A percentile compares a stretch with the other conserved stretches of the same genome.
These are phyloP conservation scores for Porites australiensis DNA, from an alignment of 64 coral and sea anemone species.

Conservation along the genomic window DNA sequence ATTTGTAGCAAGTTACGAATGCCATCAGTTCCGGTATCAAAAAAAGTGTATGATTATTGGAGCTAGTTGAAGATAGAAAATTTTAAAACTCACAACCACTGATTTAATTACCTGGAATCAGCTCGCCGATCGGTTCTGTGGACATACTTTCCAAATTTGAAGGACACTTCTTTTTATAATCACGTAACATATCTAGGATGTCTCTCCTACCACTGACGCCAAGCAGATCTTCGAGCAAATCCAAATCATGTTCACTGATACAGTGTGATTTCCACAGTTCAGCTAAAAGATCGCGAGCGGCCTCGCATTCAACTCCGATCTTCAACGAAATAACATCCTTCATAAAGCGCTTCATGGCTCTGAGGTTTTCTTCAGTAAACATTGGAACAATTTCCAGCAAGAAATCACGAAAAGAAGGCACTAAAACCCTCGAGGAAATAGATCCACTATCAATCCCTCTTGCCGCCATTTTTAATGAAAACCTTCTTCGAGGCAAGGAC, in stretches of 20 bases:
- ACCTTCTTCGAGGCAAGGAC: too few relatives aligned
- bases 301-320: conserved; percentile 18
- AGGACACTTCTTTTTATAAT: conserved; percentile 63
- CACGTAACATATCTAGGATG: conserved; percentile 26
- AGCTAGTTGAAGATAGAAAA: too few relatives aligned
- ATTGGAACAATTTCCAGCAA: conserved; percentile 5
- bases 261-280: conserved; percentile 20
- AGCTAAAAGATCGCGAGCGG: conserved; percentile 49
- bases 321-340: conserved; percentile 60
- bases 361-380: conserved; percentile 39
- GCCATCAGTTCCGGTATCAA: too few relatives aligned
- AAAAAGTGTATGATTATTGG: too few relatives aligned
- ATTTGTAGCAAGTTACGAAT: not conserved
- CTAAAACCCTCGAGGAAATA: not conserved
- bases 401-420: not conserved
- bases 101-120: conserved; percentile 32
- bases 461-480: conserved; percentile 13
- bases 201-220: conserved; percentile 42
- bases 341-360: conserved; percentile 69
- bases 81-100: not conserved
- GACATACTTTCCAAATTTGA: conserved; percentile 34
- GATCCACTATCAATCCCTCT: not conserved
- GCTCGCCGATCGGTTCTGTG: not conserved
- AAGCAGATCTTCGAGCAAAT: conserved; percentile 83
- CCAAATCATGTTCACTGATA: conserved; percentile 69